These are phyloP conservation scores for Aradophagus sp. DNA, from an alignment of 1,140 invertebrate genomes.

Conservation along the genomic window DNA sequence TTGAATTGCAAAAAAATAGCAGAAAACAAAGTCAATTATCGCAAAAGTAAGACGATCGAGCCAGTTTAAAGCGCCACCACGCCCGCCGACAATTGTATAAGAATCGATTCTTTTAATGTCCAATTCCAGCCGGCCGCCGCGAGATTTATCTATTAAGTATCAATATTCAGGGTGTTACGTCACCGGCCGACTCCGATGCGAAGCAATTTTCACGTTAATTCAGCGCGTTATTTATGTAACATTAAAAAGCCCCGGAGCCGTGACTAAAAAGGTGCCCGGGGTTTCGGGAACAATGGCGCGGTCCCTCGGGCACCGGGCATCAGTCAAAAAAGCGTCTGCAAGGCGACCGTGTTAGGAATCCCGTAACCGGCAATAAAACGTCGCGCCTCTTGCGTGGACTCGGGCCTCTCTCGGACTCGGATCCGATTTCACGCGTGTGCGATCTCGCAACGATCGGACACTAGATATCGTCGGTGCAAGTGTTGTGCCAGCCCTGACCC, in stretches of 20 bases:
- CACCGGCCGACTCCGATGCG: no score
- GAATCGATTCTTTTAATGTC: no score
- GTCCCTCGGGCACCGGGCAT: conserved; percentile 18
- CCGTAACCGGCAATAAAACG: conserved; percentile 37
- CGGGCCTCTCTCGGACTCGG: conserved; percentile 25
- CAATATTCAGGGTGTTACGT: no score
- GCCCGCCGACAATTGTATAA: no score
- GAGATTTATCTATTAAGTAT: not conserved
- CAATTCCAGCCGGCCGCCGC: no score
- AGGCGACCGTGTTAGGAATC: conserved; percentile 35
- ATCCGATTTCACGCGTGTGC: conserved; percentile 58
- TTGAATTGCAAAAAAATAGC: no score
- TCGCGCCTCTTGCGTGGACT: conserved; percentile 32
- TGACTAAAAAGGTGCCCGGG: not conserved
- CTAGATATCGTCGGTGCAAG: conserved; percentile 41
- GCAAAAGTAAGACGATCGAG: no score
- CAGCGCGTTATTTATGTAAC: no score
- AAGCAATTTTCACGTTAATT: no score
- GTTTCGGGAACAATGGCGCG: conserved; percentile 12
- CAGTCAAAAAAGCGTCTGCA: conserved; percentile 40
- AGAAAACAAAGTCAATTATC: no score
- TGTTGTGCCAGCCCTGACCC: conserved; percentile 6
- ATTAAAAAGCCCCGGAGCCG: no score
- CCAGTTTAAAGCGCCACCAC: no score
- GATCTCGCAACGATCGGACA: conserved; percentile 48